phyloP scores from a whole-genome alignment of 2,113 vertebrate genomes.

The Balaeniceps rex region DNA sequence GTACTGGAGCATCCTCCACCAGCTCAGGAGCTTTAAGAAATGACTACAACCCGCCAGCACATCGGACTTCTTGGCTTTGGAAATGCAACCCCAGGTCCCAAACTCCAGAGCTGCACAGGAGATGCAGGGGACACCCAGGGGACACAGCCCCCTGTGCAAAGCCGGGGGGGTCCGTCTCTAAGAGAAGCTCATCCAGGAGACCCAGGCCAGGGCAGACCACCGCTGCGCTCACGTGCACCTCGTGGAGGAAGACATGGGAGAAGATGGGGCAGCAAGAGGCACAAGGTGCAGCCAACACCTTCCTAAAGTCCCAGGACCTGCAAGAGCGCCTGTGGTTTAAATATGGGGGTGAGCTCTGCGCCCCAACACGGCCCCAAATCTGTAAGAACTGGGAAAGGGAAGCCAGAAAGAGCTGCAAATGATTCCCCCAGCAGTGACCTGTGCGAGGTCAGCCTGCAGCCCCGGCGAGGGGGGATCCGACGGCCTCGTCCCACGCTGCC shows the following conservation, averaged over 20 bases:
- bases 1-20: background rate
- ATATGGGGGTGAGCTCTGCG: background rate
- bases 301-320: background rate
- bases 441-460: background rate
- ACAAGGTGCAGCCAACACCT: background rate
- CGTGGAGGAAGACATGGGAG: background rate
- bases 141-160: background rate
- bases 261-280: background rate
- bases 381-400: background rate
- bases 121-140: background rate
- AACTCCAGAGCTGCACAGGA: background rate
- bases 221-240: background rate
- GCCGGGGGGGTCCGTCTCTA: background rate
- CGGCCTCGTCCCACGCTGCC: rapidly evolving
- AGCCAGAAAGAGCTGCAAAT: background rate
- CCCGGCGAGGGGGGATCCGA: background rate
- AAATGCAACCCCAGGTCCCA: background rate
- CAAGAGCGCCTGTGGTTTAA: background rate
- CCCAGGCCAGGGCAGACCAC: background rate
- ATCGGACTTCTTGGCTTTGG: background rate
- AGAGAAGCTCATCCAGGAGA: background rate
- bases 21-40: background rate
- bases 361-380: background rate
- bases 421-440: background rate
- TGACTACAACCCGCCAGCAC: background rate